Evolutionary conservation across 2,113 vertebrate genomes (phyloP).

Genomic region (Ammodytes dubius): DNA sequence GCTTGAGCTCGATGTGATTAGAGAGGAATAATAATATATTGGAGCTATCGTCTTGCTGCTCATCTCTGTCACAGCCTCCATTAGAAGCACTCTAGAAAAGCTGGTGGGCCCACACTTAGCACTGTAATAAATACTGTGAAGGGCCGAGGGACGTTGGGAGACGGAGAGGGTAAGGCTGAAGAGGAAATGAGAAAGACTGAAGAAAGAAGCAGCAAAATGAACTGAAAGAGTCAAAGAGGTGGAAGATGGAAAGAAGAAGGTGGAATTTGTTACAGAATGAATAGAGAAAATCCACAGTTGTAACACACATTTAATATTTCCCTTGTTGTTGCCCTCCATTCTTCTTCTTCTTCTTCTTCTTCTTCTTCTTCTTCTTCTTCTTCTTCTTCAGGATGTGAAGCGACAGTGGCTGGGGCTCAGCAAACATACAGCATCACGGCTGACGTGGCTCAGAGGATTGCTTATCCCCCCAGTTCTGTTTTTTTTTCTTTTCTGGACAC

Average conservation of each 20-base stretch:
- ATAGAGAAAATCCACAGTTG: constrained; percentile 3
- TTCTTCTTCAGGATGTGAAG: constrained; percentile 41
- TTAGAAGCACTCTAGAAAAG: constrained; percentile 65
- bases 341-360: constrained; percentile 25
- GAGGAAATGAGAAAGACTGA: constrained; percentile 49
- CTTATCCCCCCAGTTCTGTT: constrained; percentile 49
- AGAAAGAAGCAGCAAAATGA: constrained; percentile 12
- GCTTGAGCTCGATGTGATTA: constrained; percentile 46
- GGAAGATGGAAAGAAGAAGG: neutral
- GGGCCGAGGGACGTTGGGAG: constrained; percentile 51
- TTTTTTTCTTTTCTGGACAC: constrained; percentile 62
- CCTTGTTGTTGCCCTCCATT: no score
- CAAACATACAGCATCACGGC: constrained; percentile 50
- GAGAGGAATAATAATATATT: constrained; percentile 56
- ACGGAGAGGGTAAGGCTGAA: constrained; percentile 36
- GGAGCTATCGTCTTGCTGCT: constrained; percentile 63
- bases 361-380: constrained; percentile 24
- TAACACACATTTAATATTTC: constrained; percentile 41
- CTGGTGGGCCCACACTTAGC: constrained; percentile 67
- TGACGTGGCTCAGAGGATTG: constrained; percentile 59
- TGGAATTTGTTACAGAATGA: constrained; percentile 30
- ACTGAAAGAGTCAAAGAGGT: neutral
- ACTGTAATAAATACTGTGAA: constrained; percentile 66
- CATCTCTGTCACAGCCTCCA: constrained; percentile 52
- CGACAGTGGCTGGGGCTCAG: constrained; percentile 19